Percentiles rank a stretch among this genome's conserved stretches.
Conservation (phyloP, 1,140 invertebrate genomes). For the Diachasmimorpha longicaudata region DNA sequence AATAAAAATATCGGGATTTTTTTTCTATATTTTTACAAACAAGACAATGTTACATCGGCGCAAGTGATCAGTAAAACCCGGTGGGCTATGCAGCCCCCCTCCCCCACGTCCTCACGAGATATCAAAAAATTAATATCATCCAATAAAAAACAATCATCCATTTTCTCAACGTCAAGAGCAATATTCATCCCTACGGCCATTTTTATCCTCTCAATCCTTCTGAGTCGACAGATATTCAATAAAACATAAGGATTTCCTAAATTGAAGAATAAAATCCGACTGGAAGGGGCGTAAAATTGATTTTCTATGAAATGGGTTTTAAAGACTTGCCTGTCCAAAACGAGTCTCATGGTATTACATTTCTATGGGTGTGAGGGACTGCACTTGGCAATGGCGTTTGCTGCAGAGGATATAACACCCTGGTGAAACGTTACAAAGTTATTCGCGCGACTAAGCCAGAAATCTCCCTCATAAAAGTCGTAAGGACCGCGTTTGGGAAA, state of each 20-base stretch:
- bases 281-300: background rate
- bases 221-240: background rate
- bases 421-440: slow-evolving; percentile 36
- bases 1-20: too few species aligned
- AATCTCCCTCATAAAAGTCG: slow-evolving; percentile 55
- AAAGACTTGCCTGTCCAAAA: background rate
- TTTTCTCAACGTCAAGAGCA: background rate
- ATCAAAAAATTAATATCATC: too few species aligned
- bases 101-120: too few species aligned
- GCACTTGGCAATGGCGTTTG: background rate
- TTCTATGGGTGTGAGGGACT: too few species aligned
- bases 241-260: background rate
- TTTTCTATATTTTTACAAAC: too few species aligned
- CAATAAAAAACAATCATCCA: background rate
- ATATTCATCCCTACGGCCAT: too few species aligned
- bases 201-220: background rate
- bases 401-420: background rate
- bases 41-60: too few species aligned
- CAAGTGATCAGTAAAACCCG: too few species aligned
- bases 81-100: too few species aligned
- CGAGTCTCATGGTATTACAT: background rate
- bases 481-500: slow-evolving; percentile 54
- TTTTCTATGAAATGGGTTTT: background rate
- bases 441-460: slow-evolving; percentile 49
- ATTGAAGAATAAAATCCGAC: background rate